phyloP scores from a whole-genome alignment of 2,797 vertebrate species.

The Philypnodon macrostomus region DNA sequence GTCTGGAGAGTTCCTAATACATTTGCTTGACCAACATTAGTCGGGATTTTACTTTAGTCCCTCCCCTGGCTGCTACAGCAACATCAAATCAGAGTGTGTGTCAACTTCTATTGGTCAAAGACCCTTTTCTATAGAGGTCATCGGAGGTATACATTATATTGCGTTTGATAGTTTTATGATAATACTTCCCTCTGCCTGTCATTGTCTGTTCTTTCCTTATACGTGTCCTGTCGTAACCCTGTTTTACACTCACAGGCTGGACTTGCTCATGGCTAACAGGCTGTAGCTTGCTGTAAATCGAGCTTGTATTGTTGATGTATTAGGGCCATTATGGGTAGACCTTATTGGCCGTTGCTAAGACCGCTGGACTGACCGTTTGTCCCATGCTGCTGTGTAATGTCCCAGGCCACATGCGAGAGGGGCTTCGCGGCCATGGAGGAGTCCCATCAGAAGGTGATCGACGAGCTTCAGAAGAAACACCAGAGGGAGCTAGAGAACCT shows the following conservation, averaged over 20 bases:
- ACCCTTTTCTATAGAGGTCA: no score
- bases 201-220: constrained; percentile 41
- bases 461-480: constrained; percentile 82
- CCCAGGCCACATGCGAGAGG: constrained; percentile 81
- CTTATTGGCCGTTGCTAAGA: constrained; percentile 23
- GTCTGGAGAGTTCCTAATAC: no score
- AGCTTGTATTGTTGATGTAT: not conserved
- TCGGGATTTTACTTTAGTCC: no score
- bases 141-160: constrained; percentile 9
- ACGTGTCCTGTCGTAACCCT: constrained; percentile 44
- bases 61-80: no score
- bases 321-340: constrained; percentile 23
- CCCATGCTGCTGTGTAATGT: constrained; percentile 19
- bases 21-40: no score
- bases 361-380: constrained; percentile 31
- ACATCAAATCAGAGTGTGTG: not conserved
- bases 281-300: constrained; percentile 48
- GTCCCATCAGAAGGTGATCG: constrained; percentile 82
- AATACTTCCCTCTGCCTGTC: constrained; percentile 22
- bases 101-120: no score
- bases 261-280: constrained; percentile 55
- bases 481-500: constrained; percentile 83
- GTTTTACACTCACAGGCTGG: constrained; percentile 56
- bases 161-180: no score
- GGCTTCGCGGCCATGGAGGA: constrained; percentile 84